Conservation (phyloP, 2,797 vertebrate genomes). For the Uromys caudimaculatus region DNA sequence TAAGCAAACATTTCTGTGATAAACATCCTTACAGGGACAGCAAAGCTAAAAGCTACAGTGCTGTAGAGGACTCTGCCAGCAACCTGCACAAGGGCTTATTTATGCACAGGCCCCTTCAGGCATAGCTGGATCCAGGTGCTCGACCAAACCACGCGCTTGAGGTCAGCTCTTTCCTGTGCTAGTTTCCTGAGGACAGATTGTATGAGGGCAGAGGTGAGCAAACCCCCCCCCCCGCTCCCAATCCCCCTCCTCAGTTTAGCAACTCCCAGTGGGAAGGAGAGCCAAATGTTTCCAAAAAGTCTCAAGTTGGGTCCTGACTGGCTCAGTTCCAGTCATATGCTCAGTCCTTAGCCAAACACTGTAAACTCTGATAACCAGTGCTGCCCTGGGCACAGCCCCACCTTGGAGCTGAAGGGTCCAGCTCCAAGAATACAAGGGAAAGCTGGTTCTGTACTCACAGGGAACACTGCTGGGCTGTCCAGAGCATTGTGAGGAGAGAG, state of each 20-base stretch:
- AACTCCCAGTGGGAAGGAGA: fast-evolving
- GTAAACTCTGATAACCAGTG: neutral
- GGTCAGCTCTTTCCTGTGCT: no score
- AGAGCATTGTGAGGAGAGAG: neutral
- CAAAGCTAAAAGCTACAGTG: neutral
- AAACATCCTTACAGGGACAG: neutral
- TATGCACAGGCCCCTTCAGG: fast-evolving
- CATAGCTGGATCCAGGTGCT: neutral
- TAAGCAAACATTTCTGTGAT: neutral
- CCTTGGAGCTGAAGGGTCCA: neutral
- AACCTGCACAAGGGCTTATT: neutral
- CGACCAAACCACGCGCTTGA: fast-evolving
- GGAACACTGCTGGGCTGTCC: neutral
- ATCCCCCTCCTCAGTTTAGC: neutral
- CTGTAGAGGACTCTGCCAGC: neutral
- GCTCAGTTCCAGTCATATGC: neutral
- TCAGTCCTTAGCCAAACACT: neutral
- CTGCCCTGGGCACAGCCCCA: neutral
- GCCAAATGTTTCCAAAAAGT: neutral
- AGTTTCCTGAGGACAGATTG: neutral
- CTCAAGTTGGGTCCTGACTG: neutral
- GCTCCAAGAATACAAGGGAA: neutral
- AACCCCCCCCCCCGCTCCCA: fast-evolving
- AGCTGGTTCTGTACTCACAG: fast-evolving
- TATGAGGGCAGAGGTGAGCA: neutral